phyloP scores from a whole-genome alignment of 2,888 invertebrate genomes.

The Thelaira solivaga region DNA sequence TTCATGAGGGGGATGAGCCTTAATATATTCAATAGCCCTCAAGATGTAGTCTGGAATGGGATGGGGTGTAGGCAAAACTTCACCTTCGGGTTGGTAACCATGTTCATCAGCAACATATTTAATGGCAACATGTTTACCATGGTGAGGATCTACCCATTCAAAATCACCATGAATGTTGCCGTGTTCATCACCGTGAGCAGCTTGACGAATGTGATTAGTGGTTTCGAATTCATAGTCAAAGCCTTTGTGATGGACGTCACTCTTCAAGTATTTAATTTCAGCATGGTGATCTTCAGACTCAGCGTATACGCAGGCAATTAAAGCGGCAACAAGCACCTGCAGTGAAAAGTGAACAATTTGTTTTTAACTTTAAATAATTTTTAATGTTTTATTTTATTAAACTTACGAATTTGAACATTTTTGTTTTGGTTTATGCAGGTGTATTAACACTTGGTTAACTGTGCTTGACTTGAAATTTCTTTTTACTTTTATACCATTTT shows the following conservation, averaged over 20 bases:
- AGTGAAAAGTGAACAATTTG: neutral
- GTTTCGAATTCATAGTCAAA: slow-evolving; percentile 66
- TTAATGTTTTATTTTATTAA: neutral
- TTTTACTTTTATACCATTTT: slow-evolving; percentile 25
- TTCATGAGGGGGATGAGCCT: slow-evolving; percentile 70
- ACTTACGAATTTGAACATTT: slow-evolving; percentile 57
- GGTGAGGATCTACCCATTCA: slow-evolving; percentile 69
- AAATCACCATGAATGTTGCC: slow-evolving; percentile 69
- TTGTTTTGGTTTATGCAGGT: slow-evolving; percentile 20
- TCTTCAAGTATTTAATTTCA: slow-evolving; percentile 48
- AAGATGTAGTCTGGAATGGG: slow-evolving; percentile 66
- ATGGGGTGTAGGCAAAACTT: slow-evolving; percentile 64
- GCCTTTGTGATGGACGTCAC: slow-evolving; percentile 68
- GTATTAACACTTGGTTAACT: slow-evolving; percentile 19
- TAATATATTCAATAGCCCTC: slow-evolving; percentile 78
- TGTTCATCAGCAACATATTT: slow-evolving; percentile 71
- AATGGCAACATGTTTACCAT: slow-evolving; percentile 69
- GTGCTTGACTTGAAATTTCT: neutral
- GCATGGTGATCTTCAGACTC: slow-evolving; percentile 60
- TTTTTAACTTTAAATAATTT: neutral
- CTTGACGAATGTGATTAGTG: slow-evolving; percentile 67
- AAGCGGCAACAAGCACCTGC: neutral
- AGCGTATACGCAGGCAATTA: neutral
- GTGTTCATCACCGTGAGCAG: slow-evolving; percentile 67
- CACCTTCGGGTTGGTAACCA: slow-evolving; percentile 68